Percentiles rank a stretch among this genome's conserved stretches.
Evolutionary conservation across 2,797 vertebrate species (phyloP).

Genomic region (Tenualosa ilisha): DNA sequence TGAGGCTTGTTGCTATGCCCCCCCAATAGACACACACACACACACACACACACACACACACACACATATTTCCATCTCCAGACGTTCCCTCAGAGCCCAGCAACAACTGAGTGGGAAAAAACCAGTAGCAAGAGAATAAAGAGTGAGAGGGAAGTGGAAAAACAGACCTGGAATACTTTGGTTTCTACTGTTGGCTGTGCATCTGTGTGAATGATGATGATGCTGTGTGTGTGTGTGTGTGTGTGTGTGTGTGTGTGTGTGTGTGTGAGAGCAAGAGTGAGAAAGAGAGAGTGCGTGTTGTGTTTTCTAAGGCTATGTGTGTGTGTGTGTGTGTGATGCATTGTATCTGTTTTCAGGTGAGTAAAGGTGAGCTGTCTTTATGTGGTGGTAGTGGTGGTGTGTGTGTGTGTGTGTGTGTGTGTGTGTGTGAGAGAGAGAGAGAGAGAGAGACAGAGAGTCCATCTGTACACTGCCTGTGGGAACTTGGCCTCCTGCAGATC

Average conservation of each 20-base stretch:
- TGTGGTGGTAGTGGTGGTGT: not conserved
- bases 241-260: not conserved
- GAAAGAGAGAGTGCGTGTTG: not conserved
- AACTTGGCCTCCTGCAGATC: not conserved
- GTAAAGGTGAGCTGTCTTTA: not conserved
- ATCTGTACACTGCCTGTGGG: conserved; percentile 16
- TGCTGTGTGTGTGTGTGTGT: not conserved
- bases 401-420: conserved; percentile 9
- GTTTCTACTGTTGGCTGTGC: not conserved
- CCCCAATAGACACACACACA: conserved; percentile 12
- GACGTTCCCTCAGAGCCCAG: conserved; percentile 15
- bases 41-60: conserved; percentile 21
- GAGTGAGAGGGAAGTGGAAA: not conserved
- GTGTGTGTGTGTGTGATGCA: not conserved
- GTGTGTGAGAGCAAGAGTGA: not conserved
- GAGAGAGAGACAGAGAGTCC: not conserved
- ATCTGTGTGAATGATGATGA: not conserved
- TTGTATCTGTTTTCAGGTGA: not conserved
- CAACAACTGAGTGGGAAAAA: not conserved
- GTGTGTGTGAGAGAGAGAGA: not conserved
- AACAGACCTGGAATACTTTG: not conserved
- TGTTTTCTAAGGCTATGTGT: too few relatives aligned
- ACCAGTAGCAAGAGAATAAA: not conserved
- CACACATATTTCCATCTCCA: not conserved
- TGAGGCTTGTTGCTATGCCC: conserved; percentile 30